Conservation (phyloP, 1,140 invertebrate genomes). For the Ruditapes philippinarum region DNA sequence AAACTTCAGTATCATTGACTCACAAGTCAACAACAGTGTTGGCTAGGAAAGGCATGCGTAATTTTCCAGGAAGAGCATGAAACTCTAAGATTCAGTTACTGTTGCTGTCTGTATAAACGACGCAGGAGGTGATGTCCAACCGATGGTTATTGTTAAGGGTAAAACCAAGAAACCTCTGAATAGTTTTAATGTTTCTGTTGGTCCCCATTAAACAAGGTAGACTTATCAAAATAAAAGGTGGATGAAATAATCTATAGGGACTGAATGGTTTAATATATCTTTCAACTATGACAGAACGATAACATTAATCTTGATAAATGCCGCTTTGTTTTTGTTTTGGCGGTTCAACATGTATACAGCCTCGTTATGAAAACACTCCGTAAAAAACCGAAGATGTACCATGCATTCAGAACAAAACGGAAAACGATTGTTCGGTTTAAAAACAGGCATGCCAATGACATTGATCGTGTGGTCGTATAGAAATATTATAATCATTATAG, state of each 20-base stretch:
- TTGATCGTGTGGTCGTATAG: too few species aligned
- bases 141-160: neutral
- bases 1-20: constrained; percentile 66
- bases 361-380: too few species aligned
- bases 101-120: constrained; percentile 45
- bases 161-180: constrained; percentile 34
- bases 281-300: too few species aligned
- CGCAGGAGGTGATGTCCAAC: neutral
- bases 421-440: too few species aligned
- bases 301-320: too few species aligned
- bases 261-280: constrained; percentile 70
- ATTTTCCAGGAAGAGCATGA: constrained; percentile 56
- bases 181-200: constrained; percentile 48
- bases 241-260: constrained; percentile 58
- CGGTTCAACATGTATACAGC: too few species aligned
- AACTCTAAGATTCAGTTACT: constrained; percentile 61
- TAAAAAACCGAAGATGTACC: too few species aligned
- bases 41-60: constrained; percentile 42
- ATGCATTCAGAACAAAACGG: too few species aligned
- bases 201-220: constrained; percentile 49
- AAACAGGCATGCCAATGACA: too few species aligned
- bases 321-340: too few species aligned
- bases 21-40: constrained; percentile 57
- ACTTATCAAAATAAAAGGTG: constrained; percentile 66
- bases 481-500: too few species aligned